phyloP scores from a whole-genome alignment of 2,797 vertebrate species.

The Microhierax caerulescens region DNA sequence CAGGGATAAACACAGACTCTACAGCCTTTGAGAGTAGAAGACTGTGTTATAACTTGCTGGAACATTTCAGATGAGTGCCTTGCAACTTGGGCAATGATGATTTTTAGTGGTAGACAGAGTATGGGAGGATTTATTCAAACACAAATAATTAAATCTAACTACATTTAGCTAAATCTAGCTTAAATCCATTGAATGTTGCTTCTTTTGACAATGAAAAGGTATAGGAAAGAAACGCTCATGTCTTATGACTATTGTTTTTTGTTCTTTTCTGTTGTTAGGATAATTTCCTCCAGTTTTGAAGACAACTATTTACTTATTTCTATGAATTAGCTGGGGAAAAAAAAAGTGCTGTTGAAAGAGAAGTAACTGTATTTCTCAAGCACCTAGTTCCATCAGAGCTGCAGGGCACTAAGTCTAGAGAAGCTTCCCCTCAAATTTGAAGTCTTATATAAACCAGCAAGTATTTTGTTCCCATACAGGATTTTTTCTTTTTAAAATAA shows the following conservation, averaged over 20 bases:
- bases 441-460: not conserved
- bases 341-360: not conserved
- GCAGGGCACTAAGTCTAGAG: not conserved
- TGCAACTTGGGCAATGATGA: not conserved
- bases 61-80: not conserved
- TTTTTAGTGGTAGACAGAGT: not conserved
- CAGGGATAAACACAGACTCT: not conserved
- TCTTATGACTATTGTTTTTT: not conserved
- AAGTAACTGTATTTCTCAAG: not conserved
- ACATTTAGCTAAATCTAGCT: not conserved
- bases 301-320: not conserved
- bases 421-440: not conserved
- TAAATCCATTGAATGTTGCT: not conserved
- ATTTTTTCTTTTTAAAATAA: not conserved
- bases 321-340: not conserved
- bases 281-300: not conserved
- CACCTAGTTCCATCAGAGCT: not conserved
- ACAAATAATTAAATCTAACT: not conserved
- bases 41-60: not conserved
- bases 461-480: not conserved
- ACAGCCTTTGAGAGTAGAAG: not conserved
- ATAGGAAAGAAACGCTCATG: rapidly evolving
- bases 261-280: not conserved
- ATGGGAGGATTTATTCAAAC: not conserved
- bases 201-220: not conserved